Evolutionary conservation across 2,888 invertebrate genomes (phyloP).

Genomic region (Lucinisca nassula): DNA sequence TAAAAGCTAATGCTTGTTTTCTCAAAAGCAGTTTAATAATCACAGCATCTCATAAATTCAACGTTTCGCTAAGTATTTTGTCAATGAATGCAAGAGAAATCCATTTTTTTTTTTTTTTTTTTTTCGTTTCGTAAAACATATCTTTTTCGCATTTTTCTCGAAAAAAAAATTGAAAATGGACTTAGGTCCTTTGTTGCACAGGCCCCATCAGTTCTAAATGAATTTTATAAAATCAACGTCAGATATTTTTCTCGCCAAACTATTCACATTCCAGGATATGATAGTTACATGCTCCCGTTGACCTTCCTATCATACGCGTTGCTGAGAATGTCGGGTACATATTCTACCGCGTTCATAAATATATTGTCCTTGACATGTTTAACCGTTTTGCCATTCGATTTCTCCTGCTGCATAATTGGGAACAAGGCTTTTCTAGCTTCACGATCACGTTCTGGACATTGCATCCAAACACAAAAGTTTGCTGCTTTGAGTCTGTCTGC

Average conservation of each 20-base stretch:
- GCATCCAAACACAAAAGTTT: background rate
- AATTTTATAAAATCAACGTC: too few relatives aligned
- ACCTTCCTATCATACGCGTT: background rate
- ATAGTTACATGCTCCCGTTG: background rate
- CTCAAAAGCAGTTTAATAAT: too few relatives aligned
- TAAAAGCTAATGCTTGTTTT: too few relatives aligned
- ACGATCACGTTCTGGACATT: background rate
- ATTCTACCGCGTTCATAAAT: background rate
- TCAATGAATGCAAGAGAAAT: too few relatives aligned
- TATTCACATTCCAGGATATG: background rate
- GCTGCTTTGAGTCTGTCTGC: background rate
- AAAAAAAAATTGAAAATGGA: too few relatives aligned
- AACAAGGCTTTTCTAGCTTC: background rate
- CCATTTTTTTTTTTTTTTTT: too few relatives aligned
- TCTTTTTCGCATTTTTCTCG: too few relatives aligned
- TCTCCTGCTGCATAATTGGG: background rate
- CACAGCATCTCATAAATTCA: too few relatives aligned
- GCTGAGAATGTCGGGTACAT: background rate
- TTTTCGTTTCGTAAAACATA: too few relatives aligned
- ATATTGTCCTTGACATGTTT: background rate
- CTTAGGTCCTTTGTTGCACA: too few relatives aligned
- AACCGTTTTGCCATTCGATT: background rate
- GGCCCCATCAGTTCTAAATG: too few relatives aligned
- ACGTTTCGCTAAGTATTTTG: too few relatives aligned
- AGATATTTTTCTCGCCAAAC: background rate